phyloP scores from a whole-genome alignment of 2,888 invertebrate species.

The Clanis bilineata region DNA sequence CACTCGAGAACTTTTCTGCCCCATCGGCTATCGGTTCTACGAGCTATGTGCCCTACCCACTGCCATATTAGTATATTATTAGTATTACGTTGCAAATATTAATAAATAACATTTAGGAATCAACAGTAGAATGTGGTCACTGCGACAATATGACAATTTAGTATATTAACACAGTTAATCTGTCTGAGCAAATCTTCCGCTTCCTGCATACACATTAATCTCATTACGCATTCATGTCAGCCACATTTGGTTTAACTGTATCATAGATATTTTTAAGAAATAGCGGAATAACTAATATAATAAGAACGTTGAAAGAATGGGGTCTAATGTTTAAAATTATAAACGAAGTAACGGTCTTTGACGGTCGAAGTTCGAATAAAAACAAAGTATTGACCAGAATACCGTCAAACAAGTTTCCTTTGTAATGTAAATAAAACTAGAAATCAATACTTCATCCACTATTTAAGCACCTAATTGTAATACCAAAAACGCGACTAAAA shows the following conservation, averaged over 20 bases:
- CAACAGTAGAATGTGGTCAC: too few relatives aligned
- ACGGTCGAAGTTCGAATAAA: background rate
- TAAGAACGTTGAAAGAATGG: slow-evolving; percentile 8
- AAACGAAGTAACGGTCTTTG: slow-evolving; percentile 1
- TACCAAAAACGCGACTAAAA: too few relatives aligned
- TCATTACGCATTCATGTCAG: slow-evolving; percentile 1
- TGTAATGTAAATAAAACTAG: too few relatives aligned
- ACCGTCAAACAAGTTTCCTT: too few relatives aligned
- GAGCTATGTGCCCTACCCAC: too few relatives aligned
- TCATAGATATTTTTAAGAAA: background rate
- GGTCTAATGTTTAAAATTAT: background rate
- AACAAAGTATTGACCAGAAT: background rate
- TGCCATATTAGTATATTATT: too few relatives aligned
- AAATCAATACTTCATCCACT: too few relatives aligned
- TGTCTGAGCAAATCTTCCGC: background rate
- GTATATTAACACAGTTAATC: background rate
- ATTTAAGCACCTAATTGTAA: too few relatives aligned
- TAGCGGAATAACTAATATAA: slow-evolving; percentile 1
- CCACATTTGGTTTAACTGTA: slow-evolving; percentile 8
- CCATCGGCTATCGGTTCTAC: too few relatives aligned
- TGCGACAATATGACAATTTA: background rate
- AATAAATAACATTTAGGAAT: too few relatives aligned
- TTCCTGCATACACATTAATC: slow-evolving; percentile 8
- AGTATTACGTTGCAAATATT: too few relatives aligned
- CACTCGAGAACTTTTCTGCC: too few relatives aligned